A percentile compares a stretch with the other conserved stretches of the same genome.
phyloP scores from a whole-genome alignment of 2,113 vertebrate species.

The Chloropsis cyanopogon region DNA sequence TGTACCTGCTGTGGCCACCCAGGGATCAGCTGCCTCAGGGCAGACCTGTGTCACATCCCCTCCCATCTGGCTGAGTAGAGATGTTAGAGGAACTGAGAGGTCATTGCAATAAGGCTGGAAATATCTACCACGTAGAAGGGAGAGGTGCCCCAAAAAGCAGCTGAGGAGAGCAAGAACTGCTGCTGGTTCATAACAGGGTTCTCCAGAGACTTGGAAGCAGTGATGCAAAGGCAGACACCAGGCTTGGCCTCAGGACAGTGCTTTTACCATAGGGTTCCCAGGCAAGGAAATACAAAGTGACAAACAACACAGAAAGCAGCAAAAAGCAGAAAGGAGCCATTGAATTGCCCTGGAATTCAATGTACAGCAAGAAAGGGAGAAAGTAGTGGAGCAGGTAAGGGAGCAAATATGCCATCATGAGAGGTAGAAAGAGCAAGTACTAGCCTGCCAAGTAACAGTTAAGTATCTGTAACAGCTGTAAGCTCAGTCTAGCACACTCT shows the following conservation, averaged over 20 bases:
- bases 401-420: background rate
- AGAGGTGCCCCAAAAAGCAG: background rate
- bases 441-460: background rate
- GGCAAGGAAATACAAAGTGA: background rate
- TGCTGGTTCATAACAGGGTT: background rate
- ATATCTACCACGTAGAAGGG: rapidly evolving
- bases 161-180: background rate
- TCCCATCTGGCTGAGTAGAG: background rate
- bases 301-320: background rate
- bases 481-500: background rate
- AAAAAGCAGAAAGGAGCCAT: background rate
- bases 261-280: background rate
- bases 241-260: background rate
- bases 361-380: background rate
- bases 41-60: background rate
- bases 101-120: background rate
- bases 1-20: background rate
- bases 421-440: background rate
- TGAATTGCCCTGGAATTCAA: background rate
- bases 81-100: background rate
- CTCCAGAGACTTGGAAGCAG: background rate
- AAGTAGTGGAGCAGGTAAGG: background rate
- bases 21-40: background rate
- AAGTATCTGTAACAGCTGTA: background rate
- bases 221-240: background rate